Conservation (phyloP, 2,888 invertebrate genomes). For the Xestia sexstrigata region DNA sequence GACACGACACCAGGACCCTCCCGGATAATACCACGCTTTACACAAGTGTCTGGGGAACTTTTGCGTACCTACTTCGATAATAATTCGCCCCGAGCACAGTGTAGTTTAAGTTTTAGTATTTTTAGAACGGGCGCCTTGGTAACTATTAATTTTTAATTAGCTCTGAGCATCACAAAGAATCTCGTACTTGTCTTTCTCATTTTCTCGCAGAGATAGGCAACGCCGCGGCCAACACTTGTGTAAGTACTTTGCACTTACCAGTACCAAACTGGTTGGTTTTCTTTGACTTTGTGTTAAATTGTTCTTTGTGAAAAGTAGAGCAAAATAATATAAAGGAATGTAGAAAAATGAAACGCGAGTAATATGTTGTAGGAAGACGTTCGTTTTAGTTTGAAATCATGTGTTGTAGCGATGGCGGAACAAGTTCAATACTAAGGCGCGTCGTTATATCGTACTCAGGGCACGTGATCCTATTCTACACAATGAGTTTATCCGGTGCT, state of each 20-base stretch:
- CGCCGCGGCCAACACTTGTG: constrained; percentile 20
- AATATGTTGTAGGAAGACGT: constrained; percentile 35
- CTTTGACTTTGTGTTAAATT: constrained; percentile 27
- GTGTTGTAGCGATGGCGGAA: constrained; percentile 53
- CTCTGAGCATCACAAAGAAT: constrained; percentile 45
- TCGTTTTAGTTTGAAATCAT: constrained; percentile 48
- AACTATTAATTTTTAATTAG: constrained; percentile 59
- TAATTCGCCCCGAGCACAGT: constrained; percentile 44
- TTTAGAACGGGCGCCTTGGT: constrained; percentile 46
- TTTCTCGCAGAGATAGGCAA: constrained; percentile 26
- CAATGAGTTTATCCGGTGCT: constrained; percentile 63
- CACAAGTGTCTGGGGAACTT: constrained; percentile 66
- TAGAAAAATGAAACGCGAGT: constrained; percentile 9
- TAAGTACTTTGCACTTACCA: constrained; percentile 38
- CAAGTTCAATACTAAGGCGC: constrained; percentile 55
- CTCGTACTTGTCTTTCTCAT: constrained; percentile 41
- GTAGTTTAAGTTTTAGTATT: constrained; percentile 59
- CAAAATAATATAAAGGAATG: constrained; percentile 3
- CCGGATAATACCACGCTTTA: constrained; percentile 71
- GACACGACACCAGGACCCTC: constrained; percentile 74
- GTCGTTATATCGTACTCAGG: constrained; percentile 57
- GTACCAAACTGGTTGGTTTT: constrained; percentile 21
- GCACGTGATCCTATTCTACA: constrained; percentile 70
- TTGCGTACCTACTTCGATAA: constrained; percentile 57
- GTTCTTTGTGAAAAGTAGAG: constrained; percentile 6